Percentiles rank a stretch among this genome's conserved stretches.
These are phyloP conservation scores for Crax fasciolata DNA, from an alignment of 2,797 vertebrate species.

Conservation along the genomic window DNA sequence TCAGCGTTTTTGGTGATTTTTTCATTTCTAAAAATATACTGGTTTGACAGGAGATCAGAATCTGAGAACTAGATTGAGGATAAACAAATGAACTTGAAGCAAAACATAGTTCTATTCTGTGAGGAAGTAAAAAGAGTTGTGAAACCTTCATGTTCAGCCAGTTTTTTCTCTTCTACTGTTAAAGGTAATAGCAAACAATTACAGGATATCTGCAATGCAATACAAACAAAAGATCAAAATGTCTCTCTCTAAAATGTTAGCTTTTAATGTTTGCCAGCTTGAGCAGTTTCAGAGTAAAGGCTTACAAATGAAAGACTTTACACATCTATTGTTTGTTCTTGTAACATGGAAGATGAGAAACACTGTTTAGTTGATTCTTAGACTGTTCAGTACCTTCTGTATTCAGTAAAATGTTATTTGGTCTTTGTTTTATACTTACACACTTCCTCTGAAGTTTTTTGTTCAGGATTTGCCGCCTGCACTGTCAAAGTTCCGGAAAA, in stretches of 20 bases:
- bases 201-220: neutral
- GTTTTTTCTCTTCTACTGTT: neutral
- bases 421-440: neutral
- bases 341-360: neutral
- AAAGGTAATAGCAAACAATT: no score
- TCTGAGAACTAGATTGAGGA: neutral
- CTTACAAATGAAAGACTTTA: neutral
- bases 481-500: neutral
- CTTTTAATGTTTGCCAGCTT: neutral
- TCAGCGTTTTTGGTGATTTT: neutral
- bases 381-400: neutral
- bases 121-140: neutral
- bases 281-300: neutral
- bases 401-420: neutral
- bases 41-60: neutral
- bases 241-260: neutral
- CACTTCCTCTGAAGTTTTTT: neutral
- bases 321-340: neutral
- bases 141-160: neutral
- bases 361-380: neutral
- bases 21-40: neutral
- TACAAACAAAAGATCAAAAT: neutral
- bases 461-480: neutral
- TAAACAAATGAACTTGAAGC: neutral
- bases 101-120: neutral